A percentile compares a stretch with the other conserved stretches of the same genome.
Conservation (phyloP, 2,888 invertebrate genomes). For the Esperia sulphurella region DNA sequence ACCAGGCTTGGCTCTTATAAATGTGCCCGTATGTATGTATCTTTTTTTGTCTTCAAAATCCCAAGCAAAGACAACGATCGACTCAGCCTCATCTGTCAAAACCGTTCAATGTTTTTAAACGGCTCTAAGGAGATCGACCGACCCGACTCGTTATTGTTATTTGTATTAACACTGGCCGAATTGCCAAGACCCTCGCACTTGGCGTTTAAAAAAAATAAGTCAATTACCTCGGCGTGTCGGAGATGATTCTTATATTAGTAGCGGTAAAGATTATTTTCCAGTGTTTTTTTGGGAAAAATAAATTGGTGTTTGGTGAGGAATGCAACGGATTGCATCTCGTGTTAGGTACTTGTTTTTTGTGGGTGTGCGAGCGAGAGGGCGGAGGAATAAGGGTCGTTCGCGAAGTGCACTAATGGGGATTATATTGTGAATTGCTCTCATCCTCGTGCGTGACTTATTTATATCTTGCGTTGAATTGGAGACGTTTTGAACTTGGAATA, state of each 20-base stretch:
- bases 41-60: too few species aligned
- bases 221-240: constrained; percentile 18
- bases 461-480: constrained; percentile 40
- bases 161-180: constrained; percentile 69
- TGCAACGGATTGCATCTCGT: constrained; percentile 66
- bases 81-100: constrained; percentile 58
- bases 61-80: too few species aligned
- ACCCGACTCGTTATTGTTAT: constrained; percentile 70
- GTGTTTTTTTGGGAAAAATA: constrained; percentile 9
- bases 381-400: constrained; percentile 51
- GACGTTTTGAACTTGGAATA: too few species aligned
- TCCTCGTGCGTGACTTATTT: constrained; percentile 34
- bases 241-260: constrained; percentile 35
- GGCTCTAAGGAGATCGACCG: constrained; percentile 51
- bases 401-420: constrained; percentile 72
- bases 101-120: constrained; percentile 65
- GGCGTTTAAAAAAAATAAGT: constrained; percentile 45
- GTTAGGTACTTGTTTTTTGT: constrained; percentile 75
- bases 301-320: constrained; percentile 54
- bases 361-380: constrained; percentile 56
- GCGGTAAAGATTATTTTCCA: constrained; percentile 31
- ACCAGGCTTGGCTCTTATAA: too few species aligned
- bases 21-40: too few species aligned
- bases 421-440: constrained; percentile 54
- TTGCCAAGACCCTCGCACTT: constrained; percentile 69